Evolutionary conservation across 2,888 invertebrate species (phyloP).

Genomic region (Drosophila neotestacea): DNA sequence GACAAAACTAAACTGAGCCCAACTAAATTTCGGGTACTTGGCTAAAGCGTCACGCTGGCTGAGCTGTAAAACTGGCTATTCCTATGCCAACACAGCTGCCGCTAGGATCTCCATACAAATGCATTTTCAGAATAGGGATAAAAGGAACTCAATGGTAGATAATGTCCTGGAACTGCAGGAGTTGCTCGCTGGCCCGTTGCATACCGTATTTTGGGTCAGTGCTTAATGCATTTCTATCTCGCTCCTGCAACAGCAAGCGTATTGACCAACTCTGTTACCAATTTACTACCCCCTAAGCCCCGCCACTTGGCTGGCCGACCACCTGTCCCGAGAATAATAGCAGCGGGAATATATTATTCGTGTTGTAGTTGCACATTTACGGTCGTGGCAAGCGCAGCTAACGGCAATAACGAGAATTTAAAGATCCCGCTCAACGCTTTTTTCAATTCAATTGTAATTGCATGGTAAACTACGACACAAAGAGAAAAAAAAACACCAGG

Average conservation of each 20-base stretch:
- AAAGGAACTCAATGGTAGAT: not conserved
- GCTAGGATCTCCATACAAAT: conserved; percentile 9
- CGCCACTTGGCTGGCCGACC: conserved; percentile 18
- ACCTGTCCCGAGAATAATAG: conserved; percentile 43
- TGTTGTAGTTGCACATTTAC: conserved; percentile 70
- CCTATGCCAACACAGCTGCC: conserved; percentile 60
- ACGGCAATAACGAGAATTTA: conserved; percentile 15
- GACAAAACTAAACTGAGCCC: conserved; percentile 1
- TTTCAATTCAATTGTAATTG: conserved; percentile 24
- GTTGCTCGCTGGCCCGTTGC: conserved; percentile 11
- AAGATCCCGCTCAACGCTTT: conserved; percentile 23
- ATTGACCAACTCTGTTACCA: conserved; percentile 71
- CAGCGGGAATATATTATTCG: conserved; percentile 29
- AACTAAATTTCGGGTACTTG: not conserved
- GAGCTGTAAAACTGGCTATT: conserved; percentile 36
- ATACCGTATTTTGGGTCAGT: conserved; percentile 11
- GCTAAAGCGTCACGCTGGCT: conserved; percentile 54
- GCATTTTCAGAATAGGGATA: conserved; percentile 18
- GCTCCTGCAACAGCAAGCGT: conserved; percentile 34
- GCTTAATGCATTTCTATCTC: conserved; percentile 42
- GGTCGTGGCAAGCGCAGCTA: conserved; percentile 64
- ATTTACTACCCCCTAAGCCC: conserved; percentile 64
- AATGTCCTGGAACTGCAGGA: conserved; percentile 11
- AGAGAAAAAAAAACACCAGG: not conserved
- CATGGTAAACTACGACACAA: conserved; percentile 20